Evolutionary conservation across 2,888 invertebrate species (phyloP).

Genomic region (Listrodromus nycthemerus): DNA sequence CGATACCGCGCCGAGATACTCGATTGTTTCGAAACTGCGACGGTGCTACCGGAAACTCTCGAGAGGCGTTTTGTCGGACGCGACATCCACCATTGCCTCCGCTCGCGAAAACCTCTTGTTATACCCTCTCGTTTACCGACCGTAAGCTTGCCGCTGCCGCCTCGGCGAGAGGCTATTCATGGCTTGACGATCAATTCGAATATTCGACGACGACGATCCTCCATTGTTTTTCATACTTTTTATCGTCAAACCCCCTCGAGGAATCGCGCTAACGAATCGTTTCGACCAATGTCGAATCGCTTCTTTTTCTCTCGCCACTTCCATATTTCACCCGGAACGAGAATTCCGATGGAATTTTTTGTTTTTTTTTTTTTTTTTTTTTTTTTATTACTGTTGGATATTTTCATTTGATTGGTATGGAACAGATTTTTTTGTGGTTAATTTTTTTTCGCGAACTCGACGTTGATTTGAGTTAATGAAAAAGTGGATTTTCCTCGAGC

Average conservation of each 20-base stretch:
- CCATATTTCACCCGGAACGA: not conserved
- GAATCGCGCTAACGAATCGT: constrained; percentile 9
- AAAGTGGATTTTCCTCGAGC: too few relatives aligned
- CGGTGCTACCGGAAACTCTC: constrained; percentile 1
- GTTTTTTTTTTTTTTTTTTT: not conserved
- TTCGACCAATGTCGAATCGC: not conserved
- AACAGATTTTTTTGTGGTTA: too few relatives aligned
- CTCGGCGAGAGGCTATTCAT: not conserved
- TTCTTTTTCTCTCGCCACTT: not conserved
- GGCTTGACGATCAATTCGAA: constrained; percentile 8
- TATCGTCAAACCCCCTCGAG: not conserved
- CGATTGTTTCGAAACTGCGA: constrained; percentile 22
- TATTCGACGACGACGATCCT: constrained; percentile 2
- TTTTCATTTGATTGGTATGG: not conserved
- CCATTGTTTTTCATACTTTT: not conserved
- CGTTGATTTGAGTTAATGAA: too few relatives aligned
- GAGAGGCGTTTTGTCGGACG: constrained; percentile 17
- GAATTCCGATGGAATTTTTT: not conserved
- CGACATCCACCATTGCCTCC: not conserved
- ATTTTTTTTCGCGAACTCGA: too few relatives aligned
- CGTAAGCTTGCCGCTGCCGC: not conserved
- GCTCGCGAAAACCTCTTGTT: constrained; percentile 19
- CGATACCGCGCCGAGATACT: constrained; percentile 21
- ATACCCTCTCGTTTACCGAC: not conserved
- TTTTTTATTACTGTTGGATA: not conserved